Percentiles rank a stretch among this genome's conserved stretches.
phyloP scores from a whole-genome alignment of 92 coral and sea anemone species.

The Ricordea florida region DNA sequence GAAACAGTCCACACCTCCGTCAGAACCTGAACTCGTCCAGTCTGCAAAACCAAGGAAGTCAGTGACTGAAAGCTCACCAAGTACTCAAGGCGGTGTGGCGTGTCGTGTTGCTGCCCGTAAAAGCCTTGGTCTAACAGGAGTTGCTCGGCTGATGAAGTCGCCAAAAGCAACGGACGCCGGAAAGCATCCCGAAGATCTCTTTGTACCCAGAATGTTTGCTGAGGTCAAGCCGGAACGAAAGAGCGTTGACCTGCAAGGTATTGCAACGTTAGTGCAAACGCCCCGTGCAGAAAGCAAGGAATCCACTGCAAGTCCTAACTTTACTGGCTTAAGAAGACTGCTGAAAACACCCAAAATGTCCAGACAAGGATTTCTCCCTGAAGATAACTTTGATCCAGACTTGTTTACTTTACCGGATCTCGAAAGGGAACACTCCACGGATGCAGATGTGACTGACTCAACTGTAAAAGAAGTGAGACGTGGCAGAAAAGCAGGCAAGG shows the following conservation, averaged over 20 bases:
- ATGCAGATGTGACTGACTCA: background rate
- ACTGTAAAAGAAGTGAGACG: background rate
- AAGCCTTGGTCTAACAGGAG: slow-evolving; percentile 59
- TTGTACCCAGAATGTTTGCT: slow-evolving; percentile 52
- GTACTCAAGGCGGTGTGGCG: background rate
- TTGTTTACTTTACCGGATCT: slow-evolving; percentile 47
- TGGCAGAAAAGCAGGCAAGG: too few species aligned
- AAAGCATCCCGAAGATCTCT: slow-evolving; percentile 57
- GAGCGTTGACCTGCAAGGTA: slow-evolving; percentile 36
- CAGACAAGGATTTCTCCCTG: slow-evolving; percentile 28
- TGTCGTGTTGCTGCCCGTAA: slow-evolving; percentile 22
- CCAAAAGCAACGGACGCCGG: slow-evolving; percentile 47
- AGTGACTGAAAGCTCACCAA: slow-evolving; percentile 62
- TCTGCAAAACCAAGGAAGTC: slow-evolving; percentile 56
- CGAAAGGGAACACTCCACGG: background rate
- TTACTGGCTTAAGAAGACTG: slow-evolving; percentile 15
- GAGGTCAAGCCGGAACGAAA: slow-evolving; percentile 17
- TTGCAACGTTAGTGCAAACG: slow-evolving; percentile 38
- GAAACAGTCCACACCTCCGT: slow-evolving; percentile 4
- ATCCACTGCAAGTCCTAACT: slow-evolving; percentile 1
- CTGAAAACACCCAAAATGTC: slow-evolving; percentile 43
- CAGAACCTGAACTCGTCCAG: slow-evolving; percentile 17
- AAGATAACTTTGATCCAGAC: slow-evolving; percentile 48
- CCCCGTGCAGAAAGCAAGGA: slow-evolving; percentile 3
- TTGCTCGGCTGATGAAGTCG: slow-evolving; percentile 57